Percentiles rank a stretch among this genome's conserved stretches.
Evolutionary conservation across 2,113 vertebrate species (phyloP).

Genomic region (Lichenostomus cassidix): DNA sequence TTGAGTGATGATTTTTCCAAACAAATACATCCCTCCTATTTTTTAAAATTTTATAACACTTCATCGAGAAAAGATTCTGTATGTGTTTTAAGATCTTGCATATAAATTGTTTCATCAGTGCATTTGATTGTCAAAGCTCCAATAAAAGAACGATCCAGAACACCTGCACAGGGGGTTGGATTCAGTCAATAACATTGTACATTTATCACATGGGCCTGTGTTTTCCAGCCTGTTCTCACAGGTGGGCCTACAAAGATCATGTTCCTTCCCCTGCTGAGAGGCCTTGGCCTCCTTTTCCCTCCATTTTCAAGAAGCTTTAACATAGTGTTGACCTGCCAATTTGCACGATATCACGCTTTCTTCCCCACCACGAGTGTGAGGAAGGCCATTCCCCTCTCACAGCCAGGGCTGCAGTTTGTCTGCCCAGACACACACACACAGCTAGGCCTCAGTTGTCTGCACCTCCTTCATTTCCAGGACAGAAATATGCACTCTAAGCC

Average conservation of each 20-base stretch:
- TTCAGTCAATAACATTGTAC: too few species aligned
- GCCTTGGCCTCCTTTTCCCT: neutral
- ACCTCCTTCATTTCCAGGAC: neutral
- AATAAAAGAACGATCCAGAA: neutral
- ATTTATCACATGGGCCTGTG: neutral
- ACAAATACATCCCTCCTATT: neutral
- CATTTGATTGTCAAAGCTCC: neutral
- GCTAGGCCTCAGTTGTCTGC: accelerated
- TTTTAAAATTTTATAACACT: neutral
- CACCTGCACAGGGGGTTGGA: neutral
- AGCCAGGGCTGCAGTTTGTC: neutral
- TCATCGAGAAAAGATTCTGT: neutral
- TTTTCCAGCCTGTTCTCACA: neutral
- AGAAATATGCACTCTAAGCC: neutral
- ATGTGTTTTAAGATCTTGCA: neutral
- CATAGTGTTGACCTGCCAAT: neutral
- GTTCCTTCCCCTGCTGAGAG: neutral
- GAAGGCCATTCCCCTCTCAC: neutral
- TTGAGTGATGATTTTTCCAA: neutral
- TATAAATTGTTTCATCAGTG: neutral
- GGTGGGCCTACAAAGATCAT: neutral
- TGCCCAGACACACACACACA: neutral
- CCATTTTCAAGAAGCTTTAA: neutral
- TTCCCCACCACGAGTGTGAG: neutral
- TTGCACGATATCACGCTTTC: accelerated